Percentiles rank a stretch among this genome's conserved stretches.
phyloP scores from a whole-genome alignment of 1,140 invertebrate genomes.

The Marisa cornuarietis region DNA sequence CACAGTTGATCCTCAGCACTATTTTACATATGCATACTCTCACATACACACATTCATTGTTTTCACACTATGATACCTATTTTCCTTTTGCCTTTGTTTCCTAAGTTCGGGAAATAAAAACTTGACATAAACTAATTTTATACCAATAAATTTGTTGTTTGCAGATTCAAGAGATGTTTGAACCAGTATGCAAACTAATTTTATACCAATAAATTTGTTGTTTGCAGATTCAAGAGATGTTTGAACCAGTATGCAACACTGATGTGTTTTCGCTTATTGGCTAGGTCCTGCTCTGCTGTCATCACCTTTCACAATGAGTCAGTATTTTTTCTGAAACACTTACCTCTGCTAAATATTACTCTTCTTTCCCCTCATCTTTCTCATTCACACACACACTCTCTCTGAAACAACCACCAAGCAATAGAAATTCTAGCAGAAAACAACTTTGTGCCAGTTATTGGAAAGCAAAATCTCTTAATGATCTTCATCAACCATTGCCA shows the following conservation, averaged over 20 bases:
- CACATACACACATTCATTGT: no score
- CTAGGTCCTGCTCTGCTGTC: conserved; percentile 53
- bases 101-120: no score
- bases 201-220: background rate
- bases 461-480: background rate
- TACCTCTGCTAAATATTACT: no score
- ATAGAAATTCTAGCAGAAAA: no score
- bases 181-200: conserved; percentile 49
- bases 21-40: no score
- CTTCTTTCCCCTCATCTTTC: no score
- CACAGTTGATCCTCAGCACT: no score
- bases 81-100: no score
- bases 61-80: no score
- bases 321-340: background rate
- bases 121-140: no score
- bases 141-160: conserved; percentile 19
- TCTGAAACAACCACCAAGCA: no score
- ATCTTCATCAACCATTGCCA: background rate
- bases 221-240: conserved; percentile 51
- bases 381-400: no score
- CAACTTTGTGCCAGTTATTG: background rate
- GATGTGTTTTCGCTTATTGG: conserved; percentile 53
- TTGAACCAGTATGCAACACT: conserved; percentile 49
- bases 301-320: conserved; percentile 58
- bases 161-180: conserved; percentile 50